Percentiles rank a stretch among this genome's conserved stretches.
Conservation (phyloP, 2,888 invertebrate species). For the Asteroscopus sphinx region DNA sequence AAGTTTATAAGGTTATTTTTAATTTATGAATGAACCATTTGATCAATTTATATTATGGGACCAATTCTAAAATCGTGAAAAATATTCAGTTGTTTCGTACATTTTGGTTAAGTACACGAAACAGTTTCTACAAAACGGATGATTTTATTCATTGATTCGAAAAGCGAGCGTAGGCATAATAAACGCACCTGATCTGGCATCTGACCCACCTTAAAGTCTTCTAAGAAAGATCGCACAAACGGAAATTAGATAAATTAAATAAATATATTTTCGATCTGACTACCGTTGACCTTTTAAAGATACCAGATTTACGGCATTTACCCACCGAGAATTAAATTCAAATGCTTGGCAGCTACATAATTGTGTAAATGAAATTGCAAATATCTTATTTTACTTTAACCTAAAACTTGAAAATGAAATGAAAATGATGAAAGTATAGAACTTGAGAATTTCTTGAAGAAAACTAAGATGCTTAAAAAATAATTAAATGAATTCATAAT, state of each 20-base stretch:
- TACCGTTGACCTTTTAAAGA: slow-evolving; percentile 14
- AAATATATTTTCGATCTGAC: slow-evolving; percentile 16
- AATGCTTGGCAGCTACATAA: slow-evolving; percentile 15
- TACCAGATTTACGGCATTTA: slow-evolving; percentile 18
- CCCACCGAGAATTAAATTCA: slow-evolving; percentile 16
- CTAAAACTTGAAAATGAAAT: slow-evolving; percentile 3
- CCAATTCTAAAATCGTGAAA: no score
- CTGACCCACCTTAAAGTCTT: slow-evolving; percentile 14
- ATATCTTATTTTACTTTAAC: not conserved
- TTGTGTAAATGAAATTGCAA: slow-evolving; percentile 13
- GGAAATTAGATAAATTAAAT: slow-evolving; percentile 42
- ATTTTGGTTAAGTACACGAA: no score
- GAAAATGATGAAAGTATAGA: no score
- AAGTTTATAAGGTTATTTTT: no score
- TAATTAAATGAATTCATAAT: no score
- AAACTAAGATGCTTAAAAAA: no score
- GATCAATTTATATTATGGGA: no score
- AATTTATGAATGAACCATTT: no score
- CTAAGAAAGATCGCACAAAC: not conserved
- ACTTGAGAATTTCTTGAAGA: no score
- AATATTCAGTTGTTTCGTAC: no score
- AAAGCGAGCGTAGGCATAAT: not conserved
- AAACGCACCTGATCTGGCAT: no score
- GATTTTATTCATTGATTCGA: slow-evolving; percentile 5
- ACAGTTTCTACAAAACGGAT: no score